Conservation (phyloP, 2,113 vertebrate genomes). For the Misgurnus mizolepis region DNA sequence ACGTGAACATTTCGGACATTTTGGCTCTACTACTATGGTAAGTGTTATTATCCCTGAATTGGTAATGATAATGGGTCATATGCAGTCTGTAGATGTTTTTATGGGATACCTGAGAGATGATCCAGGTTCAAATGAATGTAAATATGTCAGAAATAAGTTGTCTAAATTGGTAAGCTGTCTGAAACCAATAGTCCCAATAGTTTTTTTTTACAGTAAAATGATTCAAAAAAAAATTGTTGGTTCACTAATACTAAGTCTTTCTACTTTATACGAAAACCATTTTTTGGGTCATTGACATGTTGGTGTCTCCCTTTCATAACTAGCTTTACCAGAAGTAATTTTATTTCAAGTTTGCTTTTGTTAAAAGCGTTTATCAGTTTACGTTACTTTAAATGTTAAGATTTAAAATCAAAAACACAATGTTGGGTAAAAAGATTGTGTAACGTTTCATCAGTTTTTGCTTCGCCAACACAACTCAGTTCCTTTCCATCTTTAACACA, state of each 20-base stretch:
- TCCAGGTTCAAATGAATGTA: neutral
- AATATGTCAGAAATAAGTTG: neutral
- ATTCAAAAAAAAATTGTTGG: no score
- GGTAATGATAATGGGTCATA: neutral
- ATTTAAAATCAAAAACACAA: no score
- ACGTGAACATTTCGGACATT: constrained; percentile 10
- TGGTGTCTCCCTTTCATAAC: no score
- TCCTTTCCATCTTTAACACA: constrained; percentile 63
- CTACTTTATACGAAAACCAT: no score
- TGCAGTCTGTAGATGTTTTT: neutral
- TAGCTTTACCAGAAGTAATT: no score
- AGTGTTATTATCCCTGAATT: constrained; percentile 56
- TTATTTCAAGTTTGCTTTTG: no score
- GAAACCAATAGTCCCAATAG: neutral
- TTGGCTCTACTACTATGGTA: constrained; percentile 64
- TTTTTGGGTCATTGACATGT: no score
- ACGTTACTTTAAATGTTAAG: no score
- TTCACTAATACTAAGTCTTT: no score
- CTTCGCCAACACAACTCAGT: constrained; percentile 61
- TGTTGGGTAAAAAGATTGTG: constrained; percentile 38
- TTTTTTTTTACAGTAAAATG: neutral
- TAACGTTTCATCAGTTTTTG: constrained; percentile 44
- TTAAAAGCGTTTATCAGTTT: no score
- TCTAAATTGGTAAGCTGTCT: neutral
- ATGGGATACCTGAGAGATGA: neutral